phyloP scores from a whole-genome alignment of 2,888 invertebrate species.

The Hirudinaria manillensis region DNA sequence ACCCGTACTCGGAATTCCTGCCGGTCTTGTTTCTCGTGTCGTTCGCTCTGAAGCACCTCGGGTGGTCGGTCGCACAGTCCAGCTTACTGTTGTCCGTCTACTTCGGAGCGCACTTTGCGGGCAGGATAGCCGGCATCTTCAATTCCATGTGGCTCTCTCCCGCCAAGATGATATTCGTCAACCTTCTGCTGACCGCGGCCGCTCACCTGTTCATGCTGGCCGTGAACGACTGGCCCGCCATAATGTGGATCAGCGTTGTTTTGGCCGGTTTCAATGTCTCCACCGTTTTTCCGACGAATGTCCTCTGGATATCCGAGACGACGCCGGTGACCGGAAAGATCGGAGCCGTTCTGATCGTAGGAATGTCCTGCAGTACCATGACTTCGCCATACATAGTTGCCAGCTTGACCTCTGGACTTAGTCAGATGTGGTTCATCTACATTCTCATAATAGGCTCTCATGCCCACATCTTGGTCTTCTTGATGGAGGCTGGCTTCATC shows the following conservation, averaged over 20 bases:
- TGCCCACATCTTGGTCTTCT: background rate
- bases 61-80: slow-evolving; percentile 30
- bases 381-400: slow-evolving; percentile 11
- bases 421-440: slow-evolving; percentile 13
- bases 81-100: slow-evolving; percentile 25
- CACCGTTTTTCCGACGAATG: slow-evolving; percentile 28
- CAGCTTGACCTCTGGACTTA: background rate
- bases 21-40: slow-evolving; percentile 23
- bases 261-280: slow-evolving; percentile 32
- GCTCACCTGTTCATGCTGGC: slow-evolving; percentile 15
- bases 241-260: slow-evolving; percentile 30
- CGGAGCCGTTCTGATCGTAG: slow-evolving; percentile 10
- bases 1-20: slow-evolving; percentile 30
- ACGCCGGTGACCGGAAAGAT: slow-evolving; percentile 17
- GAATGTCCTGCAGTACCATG: background rate
- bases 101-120: slow-evolving; percentile 24
- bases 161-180: slow-evolving; percentile 26
- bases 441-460: slow-evolving; percentile 5
- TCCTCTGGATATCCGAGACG: slow-evolving; percentile 32
- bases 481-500: background rate
- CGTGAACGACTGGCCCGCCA: background rate
- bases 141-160: slow-evolving; percentile 25
- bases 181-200: slow-evolving; percentile 14
- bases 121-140: slow-evolving; percentile 30
- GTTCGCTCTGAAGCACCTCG: slow-evolving; percentile 31